Conservation (phyloP, 2,113 vertebrate genomes). For the Bagarius yarrelli region DNA sequence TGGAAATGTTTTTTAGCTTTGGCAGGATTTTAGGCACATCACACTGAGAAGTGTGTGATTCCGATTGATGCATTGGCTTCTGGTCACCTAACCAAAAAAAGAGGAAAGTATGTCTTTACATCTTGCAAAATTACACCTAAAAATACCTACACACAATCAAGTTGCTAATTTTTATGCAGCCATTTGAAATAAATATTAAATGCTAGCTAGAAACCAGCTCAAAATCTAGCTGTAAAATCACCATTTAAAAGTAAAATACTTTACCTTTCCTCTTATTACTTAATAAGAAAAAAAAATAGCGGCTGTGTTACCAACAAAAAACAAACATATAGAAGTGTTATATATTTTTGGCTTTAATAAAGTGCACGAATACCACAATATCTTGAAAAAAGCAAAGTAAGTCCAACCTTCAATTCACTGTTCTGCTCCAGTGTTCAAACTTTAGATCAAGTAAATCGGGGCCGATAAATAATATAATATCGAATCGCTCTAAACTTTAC, state of each 20-base stretch:
- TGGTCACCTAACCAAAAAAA: conserved; percentile 43
- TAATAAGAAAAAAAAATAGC: not conserved
- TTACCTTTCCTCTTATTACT: not conserved
- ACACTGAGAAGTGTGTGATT: conserved; percentile 3
- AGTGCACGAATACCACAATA: not conserved
- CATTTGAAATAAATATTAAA: not conserved
- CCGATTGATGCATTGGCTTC: not conserved
- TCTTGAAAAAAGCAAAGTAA: not conserved
- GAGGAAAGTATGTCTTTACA: conserved; percentile 5
- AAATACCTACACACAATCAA: conserved; percentile 66
- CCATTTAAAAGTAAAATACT: not conserved
- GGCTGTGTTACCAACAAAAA: not conserved
- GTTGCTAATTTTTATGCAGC: conserved; percentile 77
- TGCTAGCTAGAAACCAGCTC: not conserved
- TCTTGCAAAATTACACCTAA: not conserved
- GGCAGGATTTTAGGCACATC: not conserved
- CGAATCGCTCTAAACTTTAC: no score
- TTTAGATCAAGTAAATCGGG: not conserved
- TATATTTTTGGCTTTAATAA: not conserved
- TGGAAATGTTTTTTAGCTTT: not conserved
- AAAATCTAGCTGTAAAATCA: not conserved
- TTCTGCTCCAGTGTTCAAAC: not conserved
- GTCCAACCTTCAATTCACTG: not conserved
- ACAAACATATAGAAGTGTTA: not conserved
- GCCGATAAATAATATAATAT: no score